Percentiles rank a stretch among this genome's conserved stretches.
Conservation (phyloP, 2,888 invertebrate genomes). For the Drosophila formosana region DNA sequence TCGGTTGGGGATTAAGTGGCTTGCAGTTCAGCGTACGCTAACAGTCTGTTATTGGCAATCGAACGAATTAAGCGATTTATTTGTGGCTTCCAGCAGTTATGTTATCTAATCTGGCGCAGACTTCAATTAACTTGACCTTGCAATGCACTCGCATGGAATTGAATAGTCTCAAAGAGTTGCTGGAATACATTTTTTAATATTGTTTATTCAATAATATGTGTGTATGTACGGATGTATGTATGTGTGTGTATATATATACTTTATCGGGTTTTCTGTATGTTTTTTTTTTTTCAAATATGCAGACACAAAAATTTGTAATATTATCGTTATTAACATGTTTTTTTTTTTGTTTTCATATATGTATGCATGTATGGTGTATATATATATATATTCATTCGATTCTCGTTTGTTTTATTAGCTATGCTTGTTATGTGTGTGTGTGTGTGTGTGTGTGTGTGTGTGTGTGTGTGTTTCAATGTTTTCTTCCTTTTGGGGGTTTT, state of each 20-base stretch:
- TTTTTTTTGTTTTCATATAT: slow-evolving; percentile 23
- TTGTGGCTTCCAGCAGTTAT: slow-evolving; percentile 21
- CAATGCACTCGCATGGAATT: background rate
- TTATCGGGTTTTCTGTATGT: slow-evolving; percentile 19
- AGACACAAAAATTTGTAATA: slow-evolving; percentile 57
- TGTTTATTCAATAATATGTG: slow-evolving; percentile 60
- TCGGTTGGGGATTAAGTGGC: slow-evolving; percentile 15
- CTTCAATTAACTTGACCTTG: slow-evolving; percentile 8
- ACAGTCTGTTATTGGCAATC: slow-evolving; percentile 2
- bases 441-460: slow-evolving; percentile 7
- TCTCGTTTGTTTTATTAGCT: slow-evolving; percentile 27
- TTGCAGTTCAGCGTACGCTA: slow-evolving; percentile 17
- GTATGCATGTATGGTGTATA: background rate
- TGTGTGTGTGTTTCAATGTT: slow-evolving; percentile 7
- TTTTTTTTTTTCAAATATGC: slow-evolving; percentile 47
- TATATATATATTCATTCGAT: background rate
- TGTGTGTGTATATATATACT: slow-evolving; percentile 26
- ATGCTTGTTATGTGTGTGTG: slow-evolving; percentile 33
- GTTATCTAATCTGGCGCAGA: slow-evolving; percentile 39
- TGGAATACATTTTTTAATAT: slow-evolving; percentile 46
- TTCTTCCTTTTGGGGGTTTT: background rate
- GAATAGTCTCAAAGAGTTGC: background rate
- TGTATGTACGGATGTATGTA: slow-evolving; percentile 27
- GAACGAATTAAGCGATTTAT: background rate
- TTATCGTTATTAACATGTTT: slow-evolving; percentile 44